These are phyloP conservation scores for Montipora foliosa DNA, from an alignment of 64 coral and sea anemone genomes.

Conservation along the genomic window DNA sequence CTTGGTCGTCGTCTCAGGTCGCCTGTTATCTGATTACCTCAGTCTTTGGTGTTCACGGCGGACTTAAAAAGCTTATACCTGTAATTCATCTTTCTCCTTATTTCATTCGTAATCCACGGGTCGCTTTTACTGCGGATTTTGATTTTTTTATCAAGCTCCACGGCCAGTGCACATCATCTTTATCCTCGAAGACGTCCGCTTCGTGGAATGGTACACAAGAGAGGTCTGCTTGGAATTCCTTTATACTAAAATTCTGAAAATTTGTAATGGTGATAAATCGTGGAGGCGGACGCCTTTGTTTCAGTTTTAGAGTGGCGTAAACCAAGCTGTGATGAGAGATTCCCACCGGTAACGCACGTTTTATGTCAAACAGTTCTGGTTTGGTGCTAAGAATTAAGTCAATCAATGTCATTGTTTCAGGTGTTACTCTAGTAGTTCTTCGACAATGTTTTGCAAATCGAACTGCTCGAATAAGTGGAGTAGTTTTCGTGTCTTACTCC, in stretches of 20 bases:
- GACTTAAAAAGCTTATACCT: neutral
- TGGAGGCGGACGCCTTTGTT: too few species aligned
- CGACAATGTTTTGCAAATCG: constrained; percentile 25
- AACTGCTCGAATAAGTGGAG: constrained; percentile 14
- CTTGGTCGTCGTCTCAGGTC: neutral
- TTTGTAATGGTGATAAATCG: neutral
- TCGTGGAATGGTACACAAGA: neutral
- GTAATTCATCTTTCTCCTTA: constrained; percentile 1
- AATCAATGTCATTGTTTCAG: constrained; percentile 10
- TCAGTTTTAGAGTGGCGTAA: neutral
- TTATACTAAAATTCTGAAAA: neutral
- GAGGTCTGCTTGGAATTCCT: neutral
- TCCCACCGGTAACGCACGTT: constrained; percentile 1
- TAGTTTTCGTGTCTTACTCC: neutral
- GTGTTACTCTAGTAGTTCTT: constrained; percentile 14
- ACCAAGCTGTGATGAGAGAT: neutral
- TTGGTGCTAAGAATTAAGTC: neutral
- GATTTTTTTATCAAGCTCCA: constrained; percentile 2
- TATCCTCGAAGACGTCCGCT: neutral
- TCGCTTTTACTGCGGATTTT: neutral
- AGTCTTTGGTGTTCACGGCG: neutral
- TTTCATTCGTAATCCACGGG: too few species aligned
- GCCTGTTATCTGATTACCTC: constrained; percentile 1
- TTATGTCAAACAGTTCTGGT: neutral
- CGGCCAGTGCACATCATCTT: neutral